Base-by-base conservation (phyloP, 2,113 vertebrate species). In the Talpa occidentalis region DNA sequence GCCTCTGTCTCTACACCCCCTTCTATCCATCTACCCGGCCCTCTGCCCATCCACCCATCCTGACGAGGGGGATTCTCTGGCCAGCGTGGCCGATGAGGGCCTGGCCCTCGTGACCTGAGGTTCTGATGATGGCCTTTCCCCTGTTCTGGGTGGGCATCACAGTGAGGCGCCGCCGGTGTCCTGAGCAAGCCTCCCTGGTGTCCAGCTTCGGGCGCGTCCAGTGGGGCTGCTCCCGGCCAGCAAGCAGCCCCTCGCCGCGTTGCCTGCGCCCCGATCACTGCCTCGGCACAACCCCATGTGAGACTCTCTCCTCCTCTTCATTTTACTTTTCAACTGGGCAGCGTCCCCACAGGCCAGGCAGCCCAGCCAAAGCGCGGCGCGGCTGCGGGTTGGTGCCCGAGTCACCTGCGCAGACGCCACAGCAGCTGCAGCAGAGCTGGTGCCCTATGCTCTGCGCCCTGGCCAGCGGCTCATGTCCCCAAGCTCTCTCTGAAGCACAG, bases 211-310 rank as follows among this genome's bases (percentile, higher is more conserved):
- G 30, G 15, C 52, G 54, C 37, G 0, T 52, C 32, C 6, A 5
- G 19, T 5, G 37, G 32, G 32, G 62, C 70, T 72, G 26, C 52
- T 0, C 19, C 40, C 80, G 17, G 0, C 4, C 40, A 1, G 44
- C 0, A 4, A 40, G 32, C 17, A 28, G 8, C 8, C 6, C 26
- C 32, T 26, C 4, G 0, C 44, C 3, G 7, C 15, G 4, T 42
- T 47, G 12, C n/a, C 6, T 4, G 11, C 0, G 26, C 21, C 94
- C 3, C 2, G 77, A 19, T 16, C 14, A 44, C 14, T 15, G 66
- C 67, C 28, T 40, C 56, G 84, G 83, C 77, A 66, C 28, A 49
- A 32, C 37, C 30, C 40, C 67, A 59, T 24, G 54, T 22, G 26
- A n/a, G 42, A 35, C 56, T 28, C 47, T 62, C 62, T 56, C 4